phyloP scores from a whole-genome alignment of 2,797 vertebrate species.

The Hybognathus amarus region DNA sequence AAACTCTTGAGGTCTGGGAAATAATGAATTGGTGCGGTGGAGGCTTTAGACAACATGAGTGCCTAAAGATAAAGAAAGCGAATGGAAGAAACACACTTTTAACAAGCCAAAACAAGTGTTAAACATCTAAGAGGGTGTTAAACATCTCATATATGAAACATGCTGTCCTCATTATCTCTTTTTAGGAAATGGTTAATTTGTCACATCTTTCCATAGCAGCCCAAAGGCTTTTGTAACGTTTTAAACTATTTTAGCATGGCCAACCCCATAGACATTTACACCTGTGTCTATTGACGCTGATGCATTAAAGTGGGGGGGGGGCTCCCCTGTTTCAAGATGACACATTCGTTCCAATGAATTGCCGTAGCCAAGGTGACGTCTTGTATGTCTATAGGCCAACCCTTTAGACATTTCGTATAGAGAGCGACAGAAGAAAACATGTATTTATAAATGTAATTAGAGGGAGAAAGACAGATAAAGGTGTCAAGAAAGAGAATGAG shows the following conservation, averaged over 20 bases:
- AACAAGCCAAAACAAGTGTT: background rate
- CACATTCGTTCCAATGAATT: too few species aligned
- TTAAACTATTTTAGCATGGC: background rate
- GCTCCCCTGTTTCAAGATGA: too few species aligned
- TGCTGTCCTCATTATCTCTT: background rate
- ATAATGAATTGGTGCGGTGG: constrained; percentile 10
- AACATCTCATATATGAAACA: background rate
- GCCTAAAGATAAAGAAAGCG: background rate
- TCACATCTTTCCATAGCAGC: background rate
- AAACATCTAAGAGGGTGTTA: background rate
- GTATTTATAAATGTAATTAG: background rate
- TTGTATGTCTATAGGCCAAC: too few species aligned
- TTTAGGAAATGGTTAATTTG: background rate
- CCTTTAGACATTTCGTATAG: background rate
- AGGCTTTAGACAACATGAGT: background rate
- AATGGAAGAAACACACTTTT: background rate
- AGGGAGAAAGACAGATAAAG: background rate
- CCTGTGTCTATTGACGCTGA: too few species aligned
- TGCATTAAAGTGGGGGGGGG: too few species aligned
- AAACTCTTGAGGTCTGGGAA: constrained; percentile 6
- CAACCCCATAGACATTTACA: background rate
- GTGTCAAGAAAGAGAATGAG: background rate
- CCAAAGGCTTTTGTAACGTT: background rate
- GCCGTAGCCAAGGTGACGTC: too few species aligned
- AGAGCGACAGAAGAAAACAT: background rate